Evolutionary conservation across 2,113 vertebrate species (phyloP), one percentile per base, ranked within the genome.

Genomic region (Prochilodus magdalenae): DNA sequence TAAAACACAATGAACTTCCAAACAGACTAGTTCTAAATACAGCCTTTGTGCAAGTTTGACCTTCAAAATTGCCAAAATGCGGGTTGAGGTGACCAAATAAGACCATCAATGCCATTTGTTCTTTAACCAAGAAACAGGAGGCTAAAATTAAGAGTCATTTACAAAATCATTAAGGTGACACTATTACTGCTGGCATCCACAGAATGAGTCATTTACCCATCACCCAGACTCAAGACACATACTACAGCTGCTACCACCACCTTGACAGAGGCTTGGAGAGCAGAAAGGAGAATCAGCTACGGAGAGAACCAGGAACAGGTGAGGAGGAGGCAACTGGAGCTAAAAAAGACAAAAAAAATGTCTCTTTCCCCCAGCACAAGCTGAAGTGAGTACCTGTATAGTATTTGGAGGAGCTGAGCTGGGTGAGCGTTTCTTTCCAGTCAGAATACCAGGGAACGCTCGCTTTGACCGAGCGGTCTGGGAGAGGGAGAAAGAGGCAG

Each of bases 401-500:
- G 93, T 93, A 94, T 84, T 92, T 92, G 91, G 94, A 96, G 92
- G 93, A 93, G 95, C 93, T 96, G 92, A 96, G 92, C 90, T 95
- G 94, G 94, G 91, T 94, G 92, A 96, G 89, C 87, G 95, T 95
- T 85, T 96, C 94, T 96, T 94, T 96, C 95, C 96, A 98, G 95
- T 93, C 94, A 95, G 33, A 94, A 94, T 96, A 97, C 95, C 96
- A 97, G 91, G 96, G 95, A 92, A 94, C 91, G 94, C 93, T 96
- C 95, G 95, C 95, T 94, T 97, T 97, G 95, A 96, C 77, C 94
- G 93, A 96, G 90, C 93, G 91, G 96, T 96, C 96, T 97, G 92
- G 95, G 82, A 92, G 94, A 94, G 91, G 88, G 73, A 95, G 77
- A 87, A 78, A 82, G 70, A 77, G 71, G 71, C 44, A 82, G 30